Evolutionary conservation across 2,113 vertebrate species (phyloP).

Genomic region (Gymnobelideus leadbeateri): DNA sequence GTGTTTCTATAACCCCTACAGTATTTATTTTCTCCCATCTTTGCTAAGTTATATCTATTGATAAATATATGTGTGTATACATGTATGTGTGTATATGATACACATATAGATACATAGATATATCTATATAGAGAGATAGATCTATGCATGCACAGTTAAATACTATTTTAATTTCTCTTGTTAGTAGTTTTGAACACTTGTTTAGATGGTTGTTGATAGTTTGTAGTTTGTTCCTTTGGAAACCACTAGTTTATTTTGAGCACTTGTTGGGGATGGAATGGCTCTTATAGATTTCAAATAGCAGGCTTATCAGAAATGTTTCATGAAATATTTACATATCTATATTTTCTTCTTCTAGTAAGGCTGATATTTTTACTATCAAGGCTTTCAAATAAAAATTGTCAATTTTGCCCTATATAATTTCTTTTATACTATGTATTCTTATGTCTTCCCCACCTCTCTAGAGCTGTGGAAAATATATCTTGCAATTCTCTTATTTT

Average conservation of each 20-base stretch:
- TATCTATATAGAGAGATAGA: not conserved
- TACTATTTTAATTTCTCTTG: not conserved
- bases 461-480: not conserved
- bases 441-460: not conserved
- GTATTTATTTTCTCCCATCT: too few relatives aligned
- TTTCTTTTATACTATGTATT: not conserved
- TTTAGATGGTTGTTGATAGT: not conserved
- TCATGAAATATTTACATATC: not conserved
- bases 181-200: not conserved
- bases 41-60: too few relatives aligned
- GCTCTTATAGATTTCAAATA: not conserved
- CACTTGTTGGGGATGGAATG: not conserved
- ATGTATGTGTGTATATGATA: not conserved
- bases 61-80: too few relatives aligned
- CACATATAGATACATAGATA: not conserved
- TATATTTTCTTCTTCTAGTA: not conserved
- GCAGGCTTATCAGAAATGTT: not conserved
- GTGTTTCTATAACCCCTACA: too few relatives aligned
- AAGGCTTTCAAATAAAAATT: not conserved
- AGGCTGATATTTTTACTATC: not conserved
- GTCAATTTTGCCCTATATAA: not conserved
- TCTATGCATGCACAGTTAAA: not conserved
- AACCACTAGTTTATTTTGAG: not conserved
- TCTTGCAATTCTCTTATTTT: not conserved
- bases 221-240: not conserved